Percentiles rank a stretch among this genome's conserved stretches.
Evolutionary conservation across 2,888 invertebrate species (phyloP).

Genomic region (Hemaris fuciformis): DNA sequence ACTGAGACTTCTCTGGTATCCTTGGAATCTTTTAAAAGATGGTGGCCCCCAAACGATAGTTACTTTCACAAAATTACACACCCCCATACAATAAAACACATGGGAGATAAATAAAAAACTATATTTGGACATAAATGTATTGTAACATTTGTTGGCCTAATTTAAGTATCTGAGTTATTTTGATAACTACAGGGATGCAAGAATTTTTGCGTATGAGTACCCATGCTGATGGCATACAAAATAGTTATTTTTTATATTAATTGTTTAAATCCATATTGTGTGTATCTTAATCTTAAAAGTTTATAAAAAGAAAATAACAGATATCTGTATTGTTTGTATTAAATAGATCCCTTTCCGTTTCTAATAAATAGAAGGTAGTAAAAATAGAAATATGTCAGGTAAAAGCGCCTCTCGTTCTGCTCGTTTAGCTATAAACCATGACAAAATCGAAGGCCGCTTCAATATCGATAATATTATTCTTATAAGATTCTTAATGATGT

Average conservation of each 20-base stretch:
- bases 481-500: background rate
- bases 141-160: conserved; percentile 4
- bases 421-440: background rate
- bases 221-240: no score
- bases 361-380: background rate
- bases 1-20: no score
- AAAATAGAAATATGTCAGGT: background rate
- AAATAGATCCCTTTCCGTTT: no score
- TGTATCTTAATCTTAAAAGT: background rate
- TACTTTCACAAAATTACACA: background rate
- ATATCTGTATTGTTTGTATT: background rate
- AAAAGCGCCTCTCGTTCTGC: background rate
- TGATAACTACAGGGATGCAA: conserved; percentile 10
- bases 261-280: background rate
- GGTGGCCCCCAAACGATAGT: background rate
- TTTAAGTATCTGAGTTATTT: conserved; percentile 10
- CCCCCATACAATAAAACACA: background rate
- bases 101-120: background rate
- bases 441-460: conserved; percentile 12
- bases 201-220: background rate
- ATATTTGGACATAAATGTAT: background rate
- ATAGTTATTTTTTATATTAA: no score
- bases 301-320: background rate
- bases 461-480: conserved; percentile 10
- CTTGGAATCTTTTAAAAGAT: background rate